phyloP scores from a whole-genome alignment of 2,888 invertebrate genomes.

The Norana najaformis region DNA sequence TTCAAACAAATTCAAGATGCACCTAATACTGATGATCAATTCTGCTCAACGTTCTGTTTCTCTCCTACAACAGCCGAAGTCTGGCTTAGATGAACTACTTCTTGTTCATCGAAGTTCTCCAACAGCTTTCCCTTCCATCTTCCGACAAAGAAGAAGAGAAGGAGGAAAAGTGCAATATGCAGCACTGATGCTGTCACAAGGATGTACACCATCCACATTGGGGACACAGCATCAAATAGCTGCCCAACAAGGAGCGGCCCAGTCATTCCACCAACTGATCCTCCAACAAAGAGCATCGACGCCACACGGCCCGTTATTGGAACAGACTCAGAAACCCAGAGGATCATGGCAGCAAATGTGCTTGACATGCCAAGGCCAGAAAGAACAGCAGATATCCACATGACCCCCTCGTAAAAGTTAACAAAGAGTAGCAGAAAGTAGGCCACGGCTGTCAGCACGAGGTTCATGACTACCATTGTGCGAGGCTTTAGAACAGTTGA shows the following conservation, averaged over 20 bases:
- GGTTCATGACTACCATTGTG: conserved; percentile 31
- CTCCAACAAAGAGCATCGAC: conserved; percentile 29
- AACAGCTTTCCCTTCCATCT: not conserved
- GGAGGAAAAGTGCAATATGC: conserved; percentile 8
- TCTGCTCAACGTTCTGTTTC: not conserved
- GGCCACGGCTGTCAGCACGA: conserved; percentile 28
- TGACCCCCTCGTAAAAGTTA: not conserved
- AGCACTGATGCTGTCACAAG: not conserved
- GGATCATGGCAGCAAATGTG: conserved; percentile 35
- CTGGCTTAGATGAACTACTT: not conserved
- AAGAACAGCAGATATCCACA: conserved; percentile 32
- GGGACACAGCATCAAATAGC: conserved; percentile 16
- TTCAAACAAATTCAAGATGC: not conserved
- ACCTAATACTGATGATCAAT: not conserved
- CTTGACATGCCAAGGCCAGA: conserved; percentile 37
- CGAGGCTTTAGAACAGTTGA: conserved; percentile 31
- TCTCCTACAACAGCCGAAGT: not conserved
- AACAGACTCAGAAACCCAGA: conserved; percentile 34
- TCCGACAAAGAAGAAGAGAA: conserved; percentile 21
- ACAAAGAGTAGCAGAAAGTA: conserved; percentile 30
- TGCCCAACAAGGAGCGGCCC: conserved; percentile 26
- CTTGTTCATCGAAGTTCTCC: not conserved
- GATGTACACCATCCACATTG: conserved; percentile 33
- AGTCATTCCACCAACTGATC: conserved; percentile 27
- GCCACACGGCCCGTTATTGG: conserved; percentile 26